A percentile compares a stretch with the other conserved stretches of the same genome.
phyloP scores from a whole-genome alignment of 2,888 invertebrate species.

The Chouioia cunea region DNA sequence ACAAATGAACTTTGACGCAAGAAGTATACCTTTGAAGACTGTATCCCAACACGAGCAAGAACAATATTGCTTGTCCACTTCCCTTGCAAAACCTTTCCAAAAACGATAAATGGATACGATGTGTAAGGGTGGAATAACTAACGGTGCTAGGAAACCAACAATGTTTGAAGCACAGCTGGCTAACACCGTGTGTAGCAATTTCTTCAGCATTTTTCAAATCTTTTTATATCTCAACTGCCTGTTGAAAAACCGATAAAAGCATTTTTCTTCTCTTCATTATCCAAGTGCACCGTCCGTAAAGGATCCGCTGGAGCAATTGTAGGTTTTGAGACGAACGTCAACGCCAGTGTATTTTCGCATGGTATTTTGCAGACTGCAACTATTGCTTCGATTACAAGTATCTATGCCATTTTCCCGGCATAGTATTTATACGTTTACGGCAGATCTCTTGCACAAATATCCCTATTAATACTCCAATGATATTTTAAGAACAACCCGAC shows the following conservation, averaged over 20 bases:
- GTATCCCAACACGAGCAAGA: slow-evolving; percentile 84
- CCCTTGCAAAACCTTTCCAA: slow-evolving; percentile 78
- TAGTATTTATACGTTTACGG: slow-evolving; percentile 43
- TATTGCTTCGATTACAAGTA: slow-evolving; percentile 28
- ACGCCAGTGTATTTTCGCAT: slow-evolving; percentile 38
- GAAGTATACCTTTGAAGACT: slow-evolving; percentile 76
- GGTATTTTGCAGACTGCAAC: slow-evolving; percentile 37
- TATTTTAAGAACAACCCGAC: slow-evolving; percentile 29
- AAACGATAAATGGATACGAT: slow-evolving; percentile 75
- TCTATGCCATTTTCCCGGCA: slow-evolving; percentile 41
- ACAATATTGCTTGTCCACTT: slow-evolving; percentile 76
- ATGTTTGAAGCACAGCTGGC: slow-evolving; percentile 61
- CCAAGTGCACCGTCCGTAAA: slow-evolving; percentile 17
- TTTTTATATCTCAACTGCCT: slow-evolving; percentile 9
- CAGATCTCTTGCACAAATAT: slow-evolving; percentile 30
- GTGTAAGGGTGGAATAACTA: slow-evolving; percentile 73
- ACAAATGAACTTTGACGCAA: background rate
- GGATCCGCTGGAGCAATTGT: slow-evolving; percentile 16
- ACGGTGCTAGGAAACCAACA: slow-evolving; percentile 63
- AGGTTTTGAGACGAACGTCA: slow-evolving; percentile 3
- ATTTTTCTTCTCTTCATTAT: slow-evolving; percentile 27
- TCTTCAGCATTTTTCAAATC: slow-evolving; percentile 55
- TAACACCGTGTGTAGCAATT: slow-evolving; percentile 58
- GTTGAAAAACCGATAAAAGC: slow-evolving; percentile 23
- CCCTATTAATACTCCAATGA: slow-evolving; percentile 41